These are phyloP conservation scores for Esperia sulphurella DNA, from an alignment of 2,888 invertebrate species.

Conservation along the genomic window DNA sequence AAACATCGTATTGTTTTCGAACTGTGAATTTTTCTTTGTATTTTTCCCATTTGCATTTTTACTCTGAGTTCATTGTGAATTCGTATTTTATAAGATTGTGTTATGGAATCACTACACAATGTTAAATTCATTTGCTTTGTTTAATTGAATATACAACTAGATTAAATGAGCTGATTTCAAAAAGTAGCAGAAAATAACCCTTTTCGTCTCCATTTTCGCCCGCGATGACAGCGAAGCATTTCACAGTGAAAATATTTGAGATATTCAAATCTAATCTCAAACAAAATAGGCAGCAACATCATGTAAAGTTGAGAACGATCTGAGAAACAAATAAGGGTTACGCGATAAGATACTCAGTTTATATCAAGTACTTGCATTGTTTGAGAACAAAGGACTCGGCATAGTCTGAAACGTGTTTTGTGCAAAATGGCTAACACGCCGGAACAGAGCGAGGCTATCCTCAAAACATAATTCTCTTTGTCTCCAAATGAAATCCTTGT, in stretches of 20 bases:
- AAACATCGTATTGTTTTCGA: too few relatives aligned
- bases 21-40: too few relatives aligned
- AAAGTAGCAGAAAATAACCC: too few relatives aligned
- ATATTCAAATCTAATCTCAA: slow-evolving; percentile 10
- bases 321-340: slow-evolving; percentile 60
- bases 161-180: too few relatives aligned
- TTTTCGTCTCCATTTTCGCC: too few relatives aligned
- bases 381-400: slow-evolving; percentile 49
- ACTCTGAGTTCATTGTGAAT: too few relatives aligned
- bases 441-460: slow-evolving; percentile 22
- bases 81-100: too few relatives aligned
- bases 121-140: too few relatives aligned
- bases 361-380: slow-evolving; percentile 64
- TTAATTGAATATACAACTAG: too few relatives aligned
- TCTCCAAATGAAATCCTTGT: slow-evolving; percentile 12
- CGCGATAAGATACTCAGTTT: slow-evolving; percentile 59
- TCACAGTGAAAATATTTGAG: background rate
- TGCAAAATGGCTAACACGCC: slow-evolving; percentile 54
- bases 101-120: too few relatives aligned
- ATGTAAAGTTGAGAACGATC: slow-evolving; percentile 54
- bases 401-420: slow-evolving; percentile 61
- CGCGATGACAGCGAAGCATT: background rate
- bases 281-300: slow-evolving; percentile 26
- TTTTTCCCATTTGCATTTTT: too few relatives aligned
- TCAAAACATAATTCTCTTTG: slow-evolving; percentile 14